A percentile compares a stretch with the other conserved stretches of the same genome.
These are phyloP conservation scores for Catharus ustulatus DNA, from an alignment of 2,797 vertebrate species.

Conservation along the genomic window DNA sequence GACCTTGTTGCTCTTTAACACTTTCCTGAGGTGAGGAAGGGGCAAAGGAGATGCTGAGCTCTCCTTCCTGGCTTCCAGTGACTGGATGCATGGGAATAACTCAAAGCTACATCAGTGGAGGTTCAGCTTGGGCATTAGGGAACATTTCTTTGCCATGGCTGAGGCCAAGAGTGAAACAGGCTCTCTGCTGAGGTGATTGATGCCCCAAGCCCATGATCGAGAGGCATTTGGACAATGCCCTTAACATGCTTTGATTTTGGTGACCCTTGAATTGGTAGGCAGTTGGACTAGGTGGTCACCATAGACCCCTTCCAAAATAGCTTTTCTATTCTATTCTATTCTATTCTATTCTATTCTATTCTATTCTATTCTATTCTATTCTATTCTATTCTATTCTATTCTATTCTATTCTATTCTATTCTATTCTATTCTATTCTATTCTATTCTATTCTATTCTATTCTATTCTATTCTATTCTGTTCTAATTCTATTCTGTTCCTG, in stretches of 20 bases:
- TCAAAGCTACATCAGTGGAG: background rate
- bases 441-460: background rate
- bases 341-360: no score
- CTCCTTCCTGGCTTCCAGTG: background rate
- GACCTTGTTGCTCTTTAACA: background rate
- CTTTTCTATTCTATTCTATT: no score
- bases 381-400: no score
- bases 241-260: background rate
- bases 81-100: background rate
- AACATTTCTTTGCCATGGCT: background rate
- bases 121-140: background rate
- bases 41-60: background rate
- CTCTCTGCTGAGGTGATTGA: background rate
- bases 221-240: background rate
- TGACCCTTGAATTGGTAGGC: background rate
- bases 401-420: no score
- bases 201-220: background rate
- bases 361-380: no score
- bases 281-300: fast-evolving
- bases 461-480: background rate
- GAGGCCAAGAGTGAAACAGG: background rate
- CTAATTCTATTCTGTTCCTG: background rate
- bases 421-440: background rate
- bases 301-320: background rate
- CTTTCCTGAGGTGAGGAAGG: background rate